phyloP scores from a whole-genome alignment of 2,113 vertebrate genomes.

The Ploceus nigricollis region DNA sequence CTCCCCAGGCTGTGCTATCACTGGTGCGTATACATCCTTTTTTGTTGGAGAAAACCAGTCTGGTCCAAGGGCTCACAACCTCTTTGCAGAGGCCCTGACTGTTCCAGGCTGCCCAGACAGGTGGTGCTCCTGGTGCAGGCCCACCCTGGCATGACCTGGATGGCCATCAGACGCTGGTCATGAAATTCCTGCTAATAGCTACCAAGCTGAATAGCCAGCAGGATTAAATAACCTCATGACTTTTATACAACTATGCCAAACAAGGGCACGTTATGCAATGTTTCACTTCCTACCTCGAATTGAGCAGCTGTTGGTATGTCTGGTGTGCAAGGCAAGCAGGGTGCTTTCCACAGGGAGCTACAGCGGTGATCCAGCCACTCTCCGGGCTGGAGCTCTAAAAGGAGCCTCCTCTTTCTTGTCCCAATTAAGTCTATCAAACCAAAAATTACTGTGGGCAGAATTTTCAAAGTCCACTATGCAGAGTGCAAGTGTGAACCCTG shows the following conservation, averaged over 20 bases:
- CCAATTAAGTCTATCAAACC: neutral
- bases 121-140: neutral
- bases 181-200: neutral
- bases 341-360: neutral
- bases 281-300: neutral
- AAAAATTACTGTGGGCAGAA: neutral
- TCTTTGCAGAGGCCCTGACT: neutral
- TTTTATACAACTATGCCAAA: neutral
- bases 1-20: neutral
- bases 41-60: neutral
- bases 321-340: neutral
- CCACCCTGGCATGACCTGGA: rapidly evolving
- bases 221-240: neutral
- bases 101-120: neutral
- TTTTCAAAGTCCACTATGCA: neutral
- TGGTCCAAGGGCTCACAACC: neutral
- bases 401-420: neutral
- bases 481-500: neutral
- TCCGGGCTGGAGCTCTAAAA: neutral
- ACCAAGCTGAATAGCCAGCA: neutral
- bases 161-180: neutral
- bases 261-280: rapidly evolving
- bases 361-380: neutral
- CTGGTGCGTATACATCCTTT: rapidly evolving
- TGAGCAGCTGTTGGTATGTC: neutral